Evolutionary conservation across 2,888 invertebrate species (phyloP).

Genomic region (Chrysopilus asiliformis): DNA sequence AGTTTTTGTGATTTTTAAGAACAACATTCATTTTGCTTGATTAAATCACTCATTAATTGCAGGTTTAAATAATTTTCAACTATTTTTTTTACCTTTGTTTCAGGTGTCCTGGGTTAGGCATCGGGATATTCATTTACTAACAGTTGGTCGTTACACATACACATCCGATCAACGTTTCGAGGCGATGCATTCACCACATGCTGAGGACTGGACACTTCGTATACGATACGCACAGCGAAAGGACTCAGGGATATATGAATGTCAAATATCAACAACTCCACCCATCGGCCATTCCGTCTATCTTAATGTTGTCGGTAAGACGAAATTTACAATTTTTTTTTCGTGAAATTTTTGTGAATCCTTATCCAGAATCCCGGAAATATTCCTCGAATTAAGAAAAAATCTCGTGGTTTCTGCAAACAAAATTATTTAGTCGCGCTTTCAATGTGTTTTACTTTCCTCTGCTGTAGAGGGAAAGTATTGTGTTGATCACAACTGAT

Average conservation of each 20-base stretch:
- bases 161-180: slow-evolving; percentile 75
- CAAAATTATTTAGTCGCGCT: too few relatives aligned
- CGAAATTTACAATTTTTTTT: too few relatives aligned
- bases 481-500: too few relatives aligned
- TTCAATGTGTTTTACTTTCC: too few relatives aligned
- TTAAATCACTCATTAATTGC: too few relatives aligned
- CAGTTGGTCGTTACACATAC: slow-evolving; percentile 63
- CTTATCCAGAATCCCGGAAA: too few relatives aligned
- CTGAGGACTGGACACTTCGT: slow-evolving; percentile 75
- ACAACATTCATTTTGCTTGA: too few relatives aligned
- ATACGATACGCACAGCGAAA: slow-evolving; percentile 60
- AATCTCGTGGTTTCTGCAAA: too few relatives aligned
- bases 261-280: slow-evolving; percentile 83
- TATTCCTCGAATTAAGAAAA: too few relatives aligned
- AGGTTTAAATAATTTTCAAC: not conserved
- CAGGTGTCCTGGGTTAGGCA: slow-evolving; percentile 70
- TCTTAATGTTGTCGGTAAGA: slow-evolving; percentile 74
- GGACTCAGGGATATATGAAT: slow-evolving; percentile 73
- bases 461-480: too few relatives aligned
- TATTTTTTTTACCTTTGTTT: slow-evolving; percentile 14
- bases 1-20: too few relatives aligned
- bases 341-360: too few relatives aligned
- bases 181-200: slow-evolving; percentile 72
- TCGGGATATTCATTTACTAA: slow-evolving; percentile 59
- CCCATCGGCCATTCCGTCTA: slow-evolving; percentile 72